Evolutionary conservation across 2,113 vertebrate species (phyloP).

Genomic region (Pseudorasbora parva): DNA sequence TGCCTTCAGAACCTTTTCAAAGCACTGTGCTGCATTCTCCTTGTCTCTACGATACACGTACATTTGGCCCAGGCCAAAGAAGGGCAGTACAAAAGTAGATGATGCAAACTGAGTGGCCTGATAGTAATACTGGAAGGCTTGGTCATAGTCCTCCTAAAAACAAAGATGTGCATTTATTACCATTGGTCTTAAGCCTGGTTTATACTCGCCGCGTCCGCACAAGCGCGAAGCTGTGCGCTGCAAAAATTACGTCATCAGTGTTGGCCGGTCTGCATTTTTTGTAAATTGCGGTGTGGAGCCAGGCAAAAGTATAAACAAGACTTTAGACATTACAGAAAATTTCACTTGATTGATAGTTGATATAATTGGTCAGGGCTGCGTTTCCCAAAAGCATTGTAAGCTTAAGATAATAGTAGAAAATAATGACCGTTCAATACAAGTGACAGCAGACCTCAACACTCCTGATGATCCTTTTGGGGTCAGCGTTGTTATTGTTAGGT

Average conservation of each 20-base stretch:
- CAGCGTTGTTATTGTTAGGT: background rate
- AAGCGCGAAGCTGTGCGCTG: too few species aligned
- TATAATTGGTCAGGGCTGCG: background rate
- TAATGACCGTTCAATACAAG: too few species aligned
- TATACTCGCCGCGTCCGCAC: too few species aligned
- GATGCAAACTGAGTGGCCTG: slow-evolving; percentile 99
- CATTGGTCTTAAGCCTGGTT: background rate
- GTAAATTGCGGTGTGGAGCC: too few species aligned
- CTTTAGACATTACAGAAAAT: background rate
- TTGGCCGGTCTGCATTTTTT: too few species aligned
- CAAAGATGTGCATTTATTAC: background rate
- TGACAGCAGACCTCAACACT: background rate
- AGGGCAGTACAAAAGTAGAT: slow-evolving; percentile 94
- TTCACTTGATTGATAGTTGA: background rate
- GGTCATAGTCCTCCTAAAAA: slow-evolving; percentile 94
- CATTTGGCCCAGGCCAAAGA: slow-evolving; percentile 99
- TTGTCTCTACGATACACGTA: slow-evolving; percentile 98
- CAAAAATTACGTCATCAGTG: too few species aligned
- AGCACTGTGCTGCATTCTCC: slow-evolving; percentile 97
- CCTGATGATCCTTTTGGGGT: background rate
- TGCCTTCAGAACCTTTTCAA: slow-evolving; percentile 97
- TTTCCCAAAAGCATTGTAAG: too few species aligned
- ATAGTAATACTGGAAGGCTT: slow-evolving; percentile 99
- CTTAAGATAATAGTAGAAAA: too few species aligned
- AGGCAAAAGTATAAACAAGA: too few species aligned